Conservation (phyloP, 2,797 vertebrate genomes). For the Pipistrellus pygmaeus region DNA sequence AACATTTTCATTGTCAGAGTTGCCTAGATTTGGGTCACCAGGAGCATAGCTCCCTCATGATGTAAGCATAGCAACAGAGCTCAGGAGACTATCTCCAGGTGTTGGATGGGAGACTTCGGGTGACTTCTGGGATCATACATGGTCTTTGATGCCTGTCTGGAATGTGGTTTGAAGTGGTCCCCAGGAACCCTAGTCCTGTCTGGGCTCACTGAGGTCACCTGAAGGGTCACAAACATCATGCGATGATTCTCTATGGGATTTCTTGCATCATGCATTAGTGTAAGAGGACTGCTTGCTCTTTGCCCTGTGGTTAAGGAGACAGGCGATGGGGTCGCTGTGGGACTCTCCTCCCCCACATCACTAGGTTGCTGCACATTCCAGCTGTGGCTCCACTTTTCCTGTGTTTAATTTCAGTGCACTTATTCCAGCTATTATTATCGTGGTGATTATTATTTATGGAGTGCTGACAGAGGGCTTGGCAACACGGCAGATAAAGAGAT, state of each 20-base stretch:
- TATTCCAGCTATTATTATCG: neutral
- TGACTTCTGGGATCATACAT: neutral
- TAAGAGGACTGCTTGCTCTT: neutral
- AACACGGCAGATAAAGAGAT: conserved; percentile 43
- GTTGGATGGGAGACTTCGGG: neutral
- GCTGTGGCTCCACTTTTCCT: conserved; percentile 7
- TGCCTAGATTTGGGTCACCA: neutral
- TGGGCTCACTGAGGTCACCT: neutral
- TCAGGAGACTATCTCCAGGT: neutral
- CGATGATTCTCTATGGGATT: neutral
- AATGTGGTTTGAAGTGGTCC: neutral
- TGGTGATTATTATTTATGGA: conserved; percentile 54
- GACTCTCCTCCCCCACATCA: neutral
- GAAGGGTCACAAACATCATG: neutral
- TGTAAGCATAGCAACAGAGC: neutral
- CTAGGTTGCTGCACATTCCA: neutral
- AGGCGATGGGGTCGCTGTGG: too few relatives aligned
- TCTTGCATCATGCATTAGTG: neutral
- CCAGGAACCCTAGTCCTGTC: neutral
- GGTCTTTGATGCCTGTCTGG: neutral
- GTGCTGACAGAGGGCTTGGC: conserved; percentile 53
- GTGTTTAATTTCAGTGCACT: conserved; percentile 58
- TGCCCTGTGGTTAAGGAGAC: neutral
- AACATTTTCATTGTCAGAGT: neutral
- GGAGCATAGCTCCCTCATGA: neutral